Evolutionary conservation across 2,113 vertebrate species (phyloP).

Genomic region (Callocephalon fimbriatum): DNA sequence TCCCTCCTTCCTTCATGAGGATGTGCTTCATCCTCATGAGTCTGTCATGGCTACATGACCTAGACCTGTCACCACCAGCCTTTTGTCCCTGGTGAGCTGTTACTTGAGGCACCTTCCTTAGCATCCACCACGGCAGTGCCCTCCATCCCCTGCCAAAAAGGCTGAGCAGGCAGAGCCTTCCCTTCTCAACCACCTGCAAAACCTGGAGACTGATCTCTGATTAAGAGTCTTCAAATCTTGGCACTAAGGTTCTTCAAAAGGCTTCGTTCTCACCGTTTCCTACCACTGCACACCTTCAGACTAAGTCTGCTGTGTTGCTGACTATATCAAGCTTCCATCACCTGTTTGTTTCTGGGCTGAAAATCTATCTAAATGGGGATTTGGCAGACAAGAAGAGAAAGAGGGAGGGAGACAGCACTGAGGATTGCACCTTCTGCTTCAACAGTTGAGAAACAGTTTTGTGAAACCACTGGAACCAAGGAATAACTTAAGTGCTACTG

Average conservation of each 20-base stretch:
- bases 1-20: background rate
- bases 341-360: background rate
- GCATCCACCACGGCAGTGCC: background rate
- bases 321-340: background rate
- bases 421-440: constrained; percentile 29
- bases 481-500: background rate
- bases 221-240: background rate
- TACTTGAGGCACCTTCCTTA: background rate
- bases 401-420: background rate
- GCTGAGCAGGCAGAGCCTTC: background rate
- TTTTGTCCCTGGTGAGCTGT: background rate
- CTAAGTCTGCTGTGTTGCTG: background rate
- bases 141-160: background rate
- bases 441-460: constrained; percentile 7
- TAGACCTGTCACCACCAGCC: background rate
- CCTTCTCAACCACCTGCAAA: background rate
- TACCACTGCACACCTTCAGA: background rate
- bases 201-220: background rate
- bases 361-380: background rate
- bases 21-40: background rate
- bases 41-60: fast-evolving
- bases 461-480: constrained; percentile 43
- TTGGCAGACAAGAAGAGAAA: background rate
- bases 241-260: background rate
- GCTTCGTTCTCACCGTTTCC: background rate